Base-by-base conservation (phyloP, 2,113 vertebrate genomes). In the Chamaea fasciata region DNA sequence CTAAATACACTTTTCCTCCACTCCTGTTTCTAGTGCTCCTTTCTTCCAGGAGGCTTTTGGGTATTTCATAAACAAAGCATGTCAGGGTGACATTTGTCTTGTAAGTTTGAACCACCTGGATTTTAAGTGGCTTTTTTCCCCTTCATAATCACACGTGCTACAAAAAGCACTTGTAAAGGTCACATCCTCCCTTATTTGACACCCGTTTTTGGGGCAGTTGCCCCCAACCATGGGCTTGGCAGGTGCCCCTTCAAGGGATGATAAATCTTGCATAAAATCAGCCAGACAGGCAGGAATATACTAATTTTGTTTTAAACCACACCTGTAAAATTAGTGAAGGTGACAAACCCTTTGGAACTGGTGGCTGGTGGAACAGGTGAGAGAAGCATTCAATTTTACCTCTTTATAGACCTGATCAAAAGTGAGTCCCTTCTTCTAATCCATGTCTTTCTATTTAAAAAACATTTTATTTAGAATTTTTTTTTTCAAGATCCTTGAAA, bases 61-160 rank as follows among this genome's bases (percentile, higher is more conserved):
- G 44, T 33, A 39, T 74, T 86, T 78, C 44, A 44, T 67, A 92
- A 91, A 85, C 70, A 82, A 89, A 85, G 37, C 39, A 24, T 14
- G 1, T 39, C 70, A 79, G 62, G 13, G 11, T 74, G 56, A 47
- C 18, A 49, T 67, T 86, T 93, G 37, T 39, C 20, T 42, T 73
- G 22, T 78, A 65, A 20, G 35, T 42, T 49, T 49, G 55, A 87
- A 28, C 13, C 3, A 3, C 11, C 9, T 52, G 37, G 23, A 56
- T 75, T 83, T 69, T 30, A 21, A 30, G 27, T 35, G 27, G 2
- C 1, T 74, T 94, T 81, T 47, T 23, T 46, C 2, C 2, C 30
- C 35, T 73, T 69, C 60, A 9, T 35, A 11, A 3, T 47, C 55
- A 39, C 35, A 57, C 0, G 0, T 15, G 33, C 16, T 52, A 27